A percentile compares a stretch with the other conserved stretches of the same genome.
Conservation (phyloP, 2,113 vertebrate genomes). For the Gila orcuttii region DNA sequence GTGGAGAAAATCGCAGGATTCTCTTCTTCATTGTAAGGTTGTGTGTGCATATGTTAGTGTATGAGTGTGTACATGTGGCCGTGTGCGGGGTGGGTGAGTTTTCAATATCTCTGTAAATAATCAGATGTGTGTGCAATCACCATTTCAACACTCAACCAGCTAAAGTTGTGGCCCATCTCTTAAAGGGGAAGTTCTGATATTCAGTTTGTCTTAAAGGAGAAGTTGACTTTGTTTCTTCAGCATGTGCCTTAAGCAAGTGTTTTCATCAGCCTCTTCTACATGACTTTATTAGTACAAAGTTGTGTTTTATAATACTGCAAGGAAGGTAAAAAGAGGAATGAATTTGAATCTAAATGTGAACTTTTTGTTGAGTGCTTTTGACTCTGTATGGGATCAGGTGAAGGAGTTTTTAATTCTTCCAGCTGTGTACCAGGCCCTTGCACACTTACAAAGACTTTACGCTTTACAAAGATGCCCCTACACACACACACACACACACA, state of each 20-base stretch:
- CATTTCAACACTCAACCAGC: slow-evolving; percentile 35
- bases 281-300: background rate
- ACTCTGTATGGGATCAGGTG: background rate
- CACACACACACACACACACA: background rate
- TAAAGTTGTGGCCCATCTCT: slow-evolving; percentile 16
- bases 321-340: background rate
- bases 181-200: slow-evolving; percentile 39
- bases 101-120: slow-evolving; percentile 34
- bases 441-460: background rate
- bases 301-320: background rate
- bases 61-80: background rate
- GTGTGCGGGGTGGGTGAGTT: background rate
- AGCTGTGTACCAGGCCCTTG: background rate
- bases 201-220: slow-evolving; percentile 41
- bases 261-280: slow-evolving; percentile 26
- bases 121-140: slow-evolving; percentile 40
- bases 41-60: background rate
- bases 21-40: background rate
- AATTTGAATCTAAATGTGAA: background rate
- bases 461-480: background rate
- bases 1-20: background rate
- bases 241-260: slow-evolving; percentile 20
- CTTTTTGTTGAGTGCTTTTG: background rate
- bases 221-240: slow-evolving; percentile 33
- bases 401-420: background rate